A percentile compares a stretch with the other conserved stretches of the same genome.
Evolutionary conservation across 53 echinoderm and acorn worm genomes (phyloP).

Genomic region (Hippasteria phrygiana): DNA sequence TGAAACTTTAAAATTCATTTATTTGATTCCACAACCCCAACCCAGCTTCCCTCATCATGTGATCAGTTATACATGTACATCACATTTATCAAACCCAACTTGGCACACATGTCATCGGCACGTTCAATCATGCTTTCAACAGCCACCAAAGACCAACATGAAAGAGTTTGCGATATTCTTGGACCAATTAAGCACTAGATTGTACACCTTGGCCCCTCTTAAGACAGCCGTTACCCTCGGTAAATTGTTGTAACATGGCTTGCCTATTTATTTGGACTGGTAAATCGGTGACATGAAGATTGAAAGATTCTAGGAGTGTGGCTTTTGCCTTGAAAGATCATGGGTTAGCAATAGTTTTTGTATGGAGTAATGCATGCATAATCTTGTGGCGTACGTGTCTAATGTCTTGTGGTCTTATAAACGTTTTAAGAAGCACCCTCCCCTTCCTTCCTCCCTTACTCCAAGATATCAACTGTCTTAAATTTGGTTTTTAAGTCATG

Average conservation of each 20-base stretch:
- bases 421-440: background rate
- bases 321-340: conserved; percentile 18
- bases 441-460: background rate
- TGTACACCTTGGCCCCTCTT: background rate
- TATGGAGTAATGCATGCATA: background rate
- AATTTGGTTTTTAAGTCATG: too few species aligned
- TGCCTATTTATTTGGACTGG: conserved; percentile 9
- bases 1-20: background rate
- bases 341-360: background rate
- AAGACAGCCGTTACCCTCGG: background rate
- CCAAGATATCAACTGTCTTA: background rate
- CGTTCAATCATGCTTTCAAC: conserved; percentile 40
- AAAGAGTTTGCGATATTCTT: background rate
- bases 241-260: conserved; percentile 1
- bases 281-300: conserved; percentile 20
- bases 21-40: background rate
- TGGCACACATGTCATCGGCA: conserved; percentile 12
- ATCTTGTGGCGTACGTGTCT: conserved; percentile 14
- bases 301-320: background rate
- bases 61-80: conserved; percentile 26
- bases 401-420: background rate
- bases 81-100: background rate
- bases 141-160: background rate
- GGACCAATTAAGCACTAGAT: background rate
- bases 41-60: conserved; percentile 24